Conservation (phyloP, 1,140 invertebrate genomes). For the Neodiprion virginianus region DNA sequence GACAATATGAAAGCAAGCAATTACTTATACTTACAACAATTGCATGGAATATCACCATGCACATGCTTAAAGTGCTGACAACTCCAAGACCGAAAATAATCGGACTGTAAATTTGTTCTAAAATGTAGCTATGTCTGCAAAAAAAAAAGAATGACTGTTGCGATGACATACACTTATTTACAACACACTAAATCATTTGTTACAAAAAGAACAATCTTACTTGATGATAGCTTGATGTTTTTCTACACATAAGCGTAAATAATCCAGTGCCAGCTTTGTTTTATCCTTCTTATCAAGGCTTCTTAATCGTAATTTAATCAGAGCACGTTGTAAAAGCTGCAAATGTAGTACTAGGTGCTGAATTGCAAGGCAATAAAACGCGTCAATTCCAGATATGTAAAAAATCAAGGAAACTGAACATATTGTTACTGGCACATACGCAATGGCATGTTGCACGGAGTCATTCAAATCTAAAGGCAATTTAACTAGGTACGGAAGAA, state of each 20-base stretch:
- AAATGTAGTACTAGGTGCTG: background rate
- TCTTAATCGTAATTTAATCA: background rate
- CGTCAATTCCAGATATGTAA: background rate
- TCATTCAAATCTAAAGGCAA: background rate
- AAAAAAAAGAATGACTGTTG: background rate
- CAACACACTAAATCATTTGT: too few species aligned
- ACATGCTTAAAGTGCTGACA: conserved; percentile 2
- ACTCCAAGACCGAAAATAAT: background rate
- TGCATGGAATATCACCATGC: conserved; percentile 1
- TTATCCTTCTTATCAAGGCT: background rate
- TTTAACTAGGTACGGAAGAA: background rate
- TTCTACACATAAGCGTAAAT: background rate
- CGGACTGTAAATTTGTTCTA: background rate
- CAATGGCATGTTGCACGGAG: background rate
- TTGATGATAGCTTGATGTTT: background rate
- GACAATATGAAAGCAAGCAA: background rate
- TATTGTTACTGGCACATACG: background rate
- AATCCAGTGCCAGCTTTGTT: background rate
- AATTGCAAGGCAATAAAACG: background rate
- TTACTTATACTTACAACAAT: background rate
- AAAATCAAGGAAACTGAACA: background rate
- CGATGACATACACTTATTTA: too few species aligned
- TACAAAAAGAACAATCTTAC: background rate
- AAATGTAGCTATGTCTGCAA: background rate
- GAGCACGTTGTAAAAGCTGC: background rate